Evolutionary conservation across 2,888 invertebrate species (phyloP).

Genomic region (Pristionchus japonicus): DNA sequence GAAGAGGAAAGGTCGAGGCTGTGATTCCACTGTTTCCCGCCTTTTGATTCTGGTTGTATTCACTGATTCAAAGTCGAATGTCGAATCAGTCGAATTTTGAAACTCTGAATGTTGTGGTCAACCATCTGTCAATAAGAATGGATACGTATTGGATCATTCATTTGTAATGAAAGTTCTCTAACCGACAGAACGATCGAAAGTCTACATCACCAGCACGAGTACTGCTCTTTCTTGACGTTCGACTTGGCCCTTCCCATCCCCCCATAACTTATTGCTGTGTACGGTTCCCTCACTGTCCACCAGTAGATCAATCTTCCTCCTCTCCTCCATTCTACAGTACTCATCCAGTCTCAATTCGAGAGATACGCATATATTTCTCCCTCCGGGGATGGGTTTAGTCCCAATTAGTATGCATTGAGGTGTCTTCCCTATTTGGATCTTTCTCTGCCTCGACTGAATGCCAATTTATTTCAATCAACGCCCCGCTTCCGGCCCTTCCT

Average conservation of each 20-base stretch:
- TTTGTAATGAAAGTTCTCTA: no score
- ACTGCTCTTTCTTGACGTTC: not conserved
- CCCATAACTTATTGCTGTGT: not conserved
- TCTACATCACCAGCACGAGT: no score
- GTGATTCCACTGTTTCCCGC: not conserved
- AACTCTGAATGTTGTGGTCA: no score
- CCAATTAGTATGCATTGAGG: conserved; percentile 43
- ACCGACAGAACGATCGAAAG: no score
- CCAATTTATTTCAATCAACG: conserved; percentile 46
- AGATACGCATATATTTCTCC: not conserved
- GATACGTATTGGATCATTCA: no score
- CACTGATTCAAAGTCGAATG: no score
- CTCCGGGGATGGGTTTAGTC: not conserved
- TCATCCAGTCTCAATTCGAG: not conserved
- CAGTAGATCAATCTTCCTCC: not conserved
- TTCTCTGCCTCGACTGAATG: not conserved
- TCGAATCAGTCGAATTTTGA: no score
- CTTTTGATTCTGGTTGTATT: no score
- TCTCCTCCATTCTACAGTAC: not conserved
- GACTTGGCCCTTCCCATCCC: not conserved
- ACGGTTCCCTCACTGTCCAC: not conserved
- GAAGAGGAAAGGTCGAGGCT: not conserved
- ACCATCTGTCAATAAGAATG: not conserved
- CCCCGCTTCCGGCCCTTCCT: not conserved
- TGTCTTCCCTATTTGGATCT: not conserved